Evolutionary conservation across 2,113 vertebrate genomes (phyloP).

Genomic region (Neodon shergylaensis): DNA sequence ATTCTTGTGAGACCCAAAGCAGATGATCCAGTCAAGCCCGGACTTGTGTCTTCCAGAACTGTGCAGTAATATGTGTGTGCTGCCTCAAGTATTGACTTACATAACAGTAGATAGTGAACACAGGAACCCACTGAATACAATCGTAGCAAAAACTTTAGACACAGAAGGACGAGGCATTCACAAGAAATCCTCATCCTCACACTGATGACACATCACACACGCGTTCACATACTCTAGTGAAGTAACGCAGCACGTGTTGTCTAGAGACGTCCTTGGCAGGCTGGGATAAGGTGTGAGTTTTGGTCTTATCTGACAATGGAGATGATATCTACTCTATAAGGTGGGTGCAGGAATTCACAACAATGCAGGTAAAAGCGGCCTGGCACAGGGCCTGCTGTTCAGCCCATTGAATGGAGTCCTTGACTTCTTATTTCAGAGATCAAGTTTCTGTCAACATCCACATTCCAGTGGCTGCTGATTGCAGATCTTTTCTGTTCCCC

Average conservation of each 20-base stretch:
- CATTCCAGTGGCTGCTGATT: not conserved
- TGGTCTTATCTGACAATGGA: conserved; percentile 10
- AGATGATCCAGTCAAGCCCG: not conserved
- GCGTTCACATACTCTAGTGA: not conserved
- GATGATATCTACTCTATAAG: not conserved
- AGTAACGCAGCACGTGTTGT: not conserved
- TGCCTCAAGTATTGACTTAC: not conserved
- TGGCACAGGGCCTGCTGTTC: not conserved
- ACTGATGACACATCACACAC: not conserved
- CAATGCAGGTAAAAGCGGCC: not conserved
- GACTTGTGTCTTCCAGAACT: not conserved
- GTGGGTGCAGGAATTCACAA: not conserved
- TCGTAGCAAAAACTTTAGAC: conserved; percentile 26
- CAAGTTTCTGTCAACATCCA: not conserved
- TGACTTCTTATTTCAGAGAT: not conserved
- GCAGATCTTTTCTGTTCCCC: not conserved
- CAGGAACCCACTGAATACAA: not conserved
- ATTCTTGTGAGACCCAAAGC: not conserved
- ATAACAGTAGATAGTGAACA: conserved; percentile 1
- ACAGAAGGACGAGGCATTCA: not conserved
- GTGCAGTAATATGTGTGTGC: not conserved
- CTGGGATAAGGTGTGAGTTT: not conserved
- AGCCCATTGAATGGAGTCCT: not conserved
- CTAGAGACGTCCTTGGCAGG: not conserved
- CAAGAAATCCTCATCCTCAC: not conserved